These are phyloP conservation scores for Calephelis perditalis DNA, from an alignment of 2,888 invertebrate genomes.

Conservation along the genomic window DNA sequence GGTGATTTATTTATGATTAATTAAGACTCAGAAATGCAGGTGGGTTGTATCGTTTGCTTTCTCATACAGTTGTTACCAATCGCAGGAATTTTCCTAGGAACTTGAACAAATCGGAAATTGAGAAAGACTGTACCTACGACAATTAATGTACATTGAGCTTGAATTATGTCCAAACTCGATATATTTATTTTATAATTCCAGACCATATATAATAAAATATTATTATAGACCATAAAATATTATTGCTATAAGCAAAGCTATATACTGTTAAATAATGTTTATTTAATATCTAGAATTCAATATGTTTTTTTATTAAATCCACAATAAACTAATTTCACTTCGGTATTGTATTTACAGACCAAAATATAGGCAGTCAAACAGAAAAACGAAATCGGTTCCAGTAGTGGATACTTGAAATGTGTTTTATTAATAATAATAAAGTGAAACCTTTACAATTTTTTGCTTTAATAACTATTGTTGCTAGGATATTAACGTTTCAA, in stretches of 20 bases:
- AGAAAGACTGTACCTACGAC: neutral
- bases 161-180: neutral
- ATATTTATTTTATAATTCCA: neutral
- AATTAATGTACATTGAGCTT: neutral
- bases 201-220: neutral
- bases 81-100: constrained; percentile 4
- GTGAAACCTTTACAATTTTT: too few species aligned
- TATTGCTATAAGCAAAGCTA: too few species aligned
- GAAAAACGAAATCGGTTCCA: too few species aligned
- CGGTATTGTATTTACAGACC: too few species aligned
- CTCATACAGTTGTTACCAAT: neutral
- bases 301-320: too few species aligned
- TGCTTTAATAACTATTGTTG: too few species aligned
- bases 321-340: too few species aligned
- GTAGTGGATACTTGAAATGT: too few species aligned
- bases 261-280: too few species aligned
- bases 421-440: too few species aligned
- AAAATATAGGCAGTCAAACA: too few species aligned
- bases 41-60: neutral
- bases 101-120: neutral
- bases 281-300: neutral
- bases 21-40: neutral
- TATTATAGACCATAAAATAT: neutral
- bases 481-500: too few species aligned
- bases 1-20: constrained; percentile 4